phyloP scores from a whole-genome alignment of 35 echinoderm and acorn worm genomes.

The Strongylocentrotus purpuratus region DNA sequence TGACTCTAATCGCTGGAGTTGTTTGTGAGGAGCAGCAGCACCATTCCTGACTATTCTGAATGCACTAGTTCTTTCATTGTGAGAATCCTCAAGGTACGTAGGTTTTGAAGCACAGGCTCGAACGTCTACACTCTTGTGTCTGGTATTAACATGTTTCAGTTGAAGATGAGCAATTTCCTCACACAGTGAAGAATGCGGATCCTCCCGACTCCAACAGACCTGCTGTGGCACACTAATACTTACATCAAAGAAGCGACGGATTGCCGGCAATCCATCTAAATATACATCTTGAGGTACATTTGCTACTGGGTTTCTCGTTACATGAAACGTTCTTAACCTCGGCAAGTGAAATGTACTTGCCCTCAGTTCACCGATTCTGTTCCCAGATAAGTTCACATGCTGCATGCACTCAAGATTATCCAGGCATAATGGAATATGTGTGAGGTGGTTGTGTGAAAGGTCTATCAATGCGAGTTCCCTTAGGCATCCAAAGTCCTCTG shows the following conservation, averaged over 20 bases:
- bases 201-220: conserved; percentile 16
- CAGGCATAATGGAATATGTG: conserved; percentile 63
- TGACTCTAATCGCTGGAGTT: conserved; percentile 45
- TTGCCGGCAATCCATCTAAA: conserved; percentile 77
- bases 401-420: conserved; percentile 60
- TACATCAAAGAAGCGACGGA: conserved; percentile 76
- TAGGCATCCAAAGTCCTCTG: conserved; percentile 53
- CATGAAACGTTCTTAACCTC: conserved; percentile 61
- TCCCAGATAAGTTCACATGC: conserved; percentile 89
- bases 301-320: conserved; percentile 75
- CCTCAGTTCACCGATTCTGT: conserved; percentile 59
- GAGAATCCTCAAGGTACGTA: conserved; percentile 11
- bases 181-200: conserved; percentile 43
- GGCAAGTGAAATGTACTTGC: conserved; percentile 46
- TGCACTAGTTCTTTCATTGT: conserved; percentile 43
- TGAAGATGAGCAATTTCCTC: conserved; percentile 63
- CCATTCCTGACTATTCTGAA: conserved; percentile 5
- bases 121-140: not conserved
- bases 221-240: conserved; percentile 29
- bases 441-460: conserved; percentile 81
- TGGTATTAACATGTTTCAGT: conserved; percentile 17
- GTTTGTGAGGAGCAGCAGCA: conserved; percentile 15
- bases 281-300: conserved; percentile 89
- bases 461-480: conserved; percentile 59
- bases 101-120: not conserved